A percentile compares a stretch with the other conserved stretches of the same genome.
phyloP scores from a whole-genome alignment of 2,113 vertebrate species.

The Bagarius yarrelli region DNA sequence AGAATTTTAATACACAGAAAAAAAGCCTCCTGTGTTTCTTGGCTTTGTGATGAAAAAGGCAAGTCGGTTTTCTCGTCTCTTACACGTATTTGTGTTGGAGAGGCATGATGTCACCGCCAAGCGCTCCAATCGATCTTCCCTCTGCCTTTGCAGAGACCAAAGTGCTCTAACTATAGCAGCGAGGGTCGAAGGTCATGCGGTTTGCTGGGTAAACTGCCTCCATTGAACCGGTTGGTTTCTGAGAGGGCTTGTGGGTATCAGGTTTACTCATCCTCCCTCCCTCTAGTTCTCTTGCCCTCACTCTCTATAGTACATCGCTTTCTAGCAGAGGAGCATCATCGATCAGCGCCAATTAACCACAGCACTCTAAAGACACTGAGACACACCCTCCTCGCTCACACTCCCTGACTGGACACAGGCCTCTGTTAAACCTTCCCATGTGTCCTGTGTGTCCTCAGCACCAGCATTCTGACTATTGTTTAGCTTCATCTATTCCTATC shows the following conservation, averaged over 20 bases:
- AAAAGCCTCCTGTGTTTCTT: too few species aligned
- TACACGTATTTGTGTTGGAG: neutral
- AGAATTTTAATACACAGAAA: too few species aligned
- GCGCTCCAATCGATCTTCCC: constrained; percentile 30
- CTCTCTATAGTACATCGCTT: constrained; percentile 1
- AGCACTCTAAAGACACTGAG: constrained; percentile 40
- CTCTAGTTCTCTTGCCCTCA: neutral
- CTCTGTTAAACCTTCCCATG: constrained; percentile 13
- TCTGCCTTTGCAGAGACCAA: constrained; percentile 25
- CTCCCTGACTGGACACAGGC: constrained; percentile 8
- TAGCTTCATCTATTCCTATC: neutral
- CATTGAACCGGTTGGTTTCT: constrained; percentile 32
- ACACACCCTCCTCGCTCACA: neutral
- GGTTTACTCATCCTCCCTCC: constrained; percentile 38
- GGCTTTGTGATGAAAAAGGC: neutral
- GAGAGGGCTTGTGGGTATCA: constrained; percentile 42
- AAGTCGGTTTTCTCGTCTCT: neutral
- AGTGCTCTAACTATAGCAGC: constrained; percentile 40
- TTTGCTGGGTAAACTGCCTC: constrained; percentile 45
- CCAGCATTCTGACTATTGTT: neutral
- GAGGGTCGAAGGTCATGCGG: constrained; percentile 41
- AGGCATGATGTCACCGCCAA: constrained; percentile 41
- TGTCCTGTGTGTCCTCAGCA: neutral
- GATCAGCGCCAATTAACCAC: constrained; percentile 55
- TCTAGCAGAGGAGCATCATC: constrained; percentile 41